Evolutionary conservation across 2,888 invertebrate genomes (phyloP), one percentile per base, ranked within the genome.

Genomic region (Digitonthophagus gazella): DNA sequence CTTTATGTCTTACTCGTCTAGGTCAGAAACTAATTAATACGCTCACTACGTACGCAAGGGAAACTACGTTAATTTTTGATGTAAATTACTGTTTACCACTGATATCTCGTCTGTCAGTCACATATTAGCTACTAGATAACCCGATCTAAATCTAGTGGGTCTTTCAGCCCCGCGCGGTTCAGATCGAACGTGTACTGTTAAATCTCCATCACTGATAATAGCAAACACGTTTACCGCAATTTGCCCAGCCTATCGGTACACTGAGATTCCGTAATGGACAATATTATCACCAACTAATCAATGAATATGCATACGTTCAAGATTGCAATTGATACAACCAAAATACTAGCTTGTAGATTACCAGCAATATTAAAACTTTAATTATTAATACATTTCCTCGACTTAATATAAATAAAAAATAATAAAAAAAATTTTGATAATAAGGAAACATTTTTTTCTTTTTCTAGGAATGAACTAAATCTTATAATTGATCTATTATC

Each of bases 201-300:
- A 74, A 72, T 73, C 71, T 72, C 73, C 72, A 74, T 74, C 72
- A 74, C 71, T 70, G 70, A 73, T 74, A 72, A 69, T 69, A 69
- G 68, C 70, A 72, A 68, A 71, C 71, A 72, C 67, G 68, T 70
- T 69, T 69, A 69, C 69, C 66, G 68, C 71, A 71, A 70, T 68
- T 69, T 44, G 28, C 28, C 8, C 28, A 44, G 28, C 28, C 28
- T 8, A 44, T 44, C 28, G 28, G 28, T 44, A 44, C 28, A 44
- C 28, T 44, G 28, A 44, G 3, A 44, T 44, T 11, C 28, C 8
- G 28, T 44, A 44, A 44, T 44, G 28, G 11, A 44, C 28, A 44
- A 44, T 44, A 44, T 44, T 44, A 55, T 65, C 54, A 19, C 15
- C 15, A 57, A 15, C 22, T 67, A 67, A 67, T 67, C 67, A 28